Conservation (phyloP, 2,113 vertebrate genomes). For the Elephas maximus region DNA sequence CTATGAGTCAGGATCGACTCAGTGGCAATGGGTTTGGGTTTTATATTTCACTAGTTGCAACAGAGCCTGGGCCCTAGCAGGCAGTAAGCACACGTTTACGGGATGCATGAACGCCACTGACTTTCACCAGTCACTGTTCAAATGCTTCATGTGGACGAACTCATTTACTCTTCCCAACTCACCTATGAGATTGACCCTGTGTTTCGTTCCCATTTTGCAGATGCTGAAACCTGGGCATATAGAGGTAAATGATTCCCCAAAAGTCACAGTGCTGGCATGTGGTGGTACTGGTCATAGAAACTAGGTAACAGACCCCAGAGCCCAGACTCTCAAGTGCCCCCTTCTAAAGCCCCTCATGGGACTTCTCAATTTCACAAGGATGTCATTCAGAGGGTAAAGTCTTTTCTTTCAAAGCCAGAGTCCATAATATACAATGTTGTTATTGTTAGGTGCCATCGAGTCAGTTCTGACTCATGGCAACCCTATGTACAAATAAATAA, state of each 20-base stretch:
- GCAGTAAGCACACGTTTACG: background rate
- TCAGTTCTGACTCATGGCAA: too few relatives aligned
- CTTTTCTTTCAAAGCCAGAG: background rate
- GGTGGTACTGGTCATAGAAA: background rate
- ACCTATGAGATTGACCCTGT: background rate
- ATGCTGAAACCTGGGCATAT: background rate
- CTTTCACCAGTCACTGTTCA: background rate
- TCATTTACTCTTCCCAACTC: too few relatives aligned
- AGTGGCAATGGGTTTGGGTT: too few relatives aligned
- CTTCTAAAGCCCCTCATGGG: background rate
- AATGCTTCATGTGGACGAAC: background rate
- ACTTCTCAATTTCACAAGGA: background rate
- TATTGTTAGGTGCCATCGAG: too few relatives aligned
- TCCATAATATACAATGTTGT: background rate
- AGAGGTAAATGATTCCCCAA: background rate
- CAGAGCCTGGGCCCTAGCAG: background rate
- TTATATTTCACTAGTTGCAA: background rate
- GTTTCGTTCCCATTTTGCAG: background rate
- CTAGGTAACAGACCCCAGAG: too few relatives aligned
- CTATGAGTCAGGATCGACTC: too few relatives aligned
- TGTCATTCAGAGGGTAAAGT: background rate
- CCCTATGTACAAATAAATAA: background rate
- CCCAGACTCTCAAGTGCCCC: background rate
- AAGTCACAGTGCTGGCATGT: background rate
- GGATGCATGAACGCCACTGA: too few relatives aligned